Evolutionary conservation across 2,797 vertebrate genomes (phyloP).

Genomic region (Nannoperca obscura): DNA sequence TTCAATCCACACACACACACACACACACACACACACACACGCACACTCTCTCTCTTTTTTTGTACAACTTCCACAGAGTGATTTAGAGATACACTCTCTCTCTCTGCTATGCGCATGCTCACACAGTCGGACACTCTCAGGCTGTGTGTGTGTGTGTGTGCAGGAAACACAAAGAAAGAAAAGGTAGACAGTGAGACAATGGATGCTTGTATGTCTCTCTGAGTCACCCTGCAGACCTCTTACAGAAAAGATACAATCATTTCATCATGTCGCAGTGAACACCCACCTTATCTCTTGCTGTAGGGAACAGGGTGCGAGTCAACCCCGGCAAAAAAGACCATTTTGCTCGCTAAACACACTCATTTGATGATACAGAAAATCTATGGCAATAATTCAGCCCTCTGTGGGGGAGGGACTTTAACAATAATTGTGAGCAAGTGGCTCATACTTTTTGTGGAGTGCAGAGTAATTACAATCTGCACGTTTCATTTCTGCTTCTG

Average conservation of each 20-base stretch:
- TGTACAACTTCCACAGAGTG: conserved; percentile 33
- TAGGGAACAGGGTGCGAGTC: conserved; percentile 62
- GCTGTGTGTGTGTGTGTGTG: conserved; percentile 6
- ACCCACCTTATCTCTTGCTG: conserved; percentile 64
- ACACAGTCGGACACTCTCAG: conserved; percentile 11
- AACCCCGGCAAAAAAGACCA: conserved; percentile 42
- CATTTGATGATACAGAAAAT: conserved; percentile 60
- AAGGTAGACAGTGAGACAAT: conserved; percentile 46
- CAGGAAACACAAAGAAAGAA: conserved; percentile 52
- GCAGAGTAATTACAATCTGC: conserved; percentile 59
- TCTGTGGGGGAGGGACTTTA: conserved; percentile 42
- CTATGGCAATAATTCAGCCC: conserved; percentile 47
- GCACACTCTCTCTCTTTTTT: no score
- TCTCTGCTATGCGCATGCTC: conserved; percentile 19
- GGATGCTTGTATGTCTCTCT: conserved; percentile 48
- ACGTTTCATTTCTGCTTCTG: conserved; percentile 42
- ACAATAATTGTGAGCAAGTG: conserved; percentile 62
- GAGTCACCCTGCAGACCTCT: conserved; percentile 68
- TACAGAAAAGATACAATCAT: conserved; percentile 72
- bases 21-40: conserved; percentile 14
- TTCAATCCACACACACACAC: conserved; percentile 35
- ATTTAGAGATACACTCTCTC: conserved; percentile 38
- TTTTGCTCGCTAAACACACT: conserved; percentile 60
- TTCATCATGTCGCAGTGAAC: conserved; percentile 71
- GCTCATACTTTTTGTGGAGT: conserved; percentile 52